Conservation (phyloP, 2,113 vertebrate species). For the Forbesichthys papilliferus region DNA sequence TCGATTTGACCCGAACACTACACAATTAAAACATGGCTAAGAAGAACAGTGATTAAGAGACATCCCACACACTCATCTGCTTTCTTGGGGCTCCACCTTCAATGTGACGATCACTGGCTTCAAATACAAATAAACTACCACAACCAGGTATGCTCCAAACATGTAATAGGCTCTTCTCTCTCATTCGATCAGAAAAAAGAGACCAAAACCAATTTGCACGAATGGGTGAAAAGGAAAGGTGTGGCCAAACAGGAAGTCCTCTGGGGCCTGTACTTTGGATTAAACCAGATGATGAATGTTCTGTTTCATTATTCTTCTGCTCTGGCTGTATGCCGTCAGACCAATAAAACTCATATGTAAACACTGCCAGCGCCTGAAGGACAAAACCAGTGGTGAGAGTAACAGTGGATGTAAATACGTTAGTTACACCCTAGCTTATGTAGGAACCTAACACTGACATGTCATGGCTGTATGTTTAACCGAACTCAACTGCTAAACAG, state of each 20-base stretch:
- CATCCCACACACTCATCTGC: no score
- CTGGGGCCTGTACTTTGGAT: conserved; percentile 35
- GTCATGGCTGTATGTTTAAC: no score
- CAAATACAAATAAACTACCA: not conserved
- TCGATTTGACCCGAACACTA: not conserved
- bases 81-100: no score
- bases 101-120: not conserved
- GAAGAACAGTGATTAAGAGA: no score
- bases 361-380: conserved; percentile 43
- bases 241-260: conserved; percentile 27
- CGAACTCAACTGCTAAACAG: no score
- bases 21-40: conserved; percentile 9
- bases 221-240: conserved; percentile 9
- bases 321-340: conserved; percentile 42
- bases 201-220: conserved; percentile 39
- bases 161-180: conserved; percentile 38
- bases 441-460: no score
- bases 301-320: conserved; percentile 37
- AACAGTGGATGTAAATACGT: conserved; percentile 52
- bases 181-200: conserved; percentile 31
- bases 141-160: conserved; percentile 8
- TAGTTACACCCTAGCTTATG: conserved; percentile 23
- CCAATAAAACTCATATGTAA: conserved; percentile 54
- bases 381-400: conserved; percentile 21
- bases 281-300: conserved; percentile 32